Percentiles rank a stretch among this genome's conserved stretches.
Evolutionary conservation across 2,797 vertebrate genomes (phyloP).

Genomic region (Garrulus glandarius): DNA sequence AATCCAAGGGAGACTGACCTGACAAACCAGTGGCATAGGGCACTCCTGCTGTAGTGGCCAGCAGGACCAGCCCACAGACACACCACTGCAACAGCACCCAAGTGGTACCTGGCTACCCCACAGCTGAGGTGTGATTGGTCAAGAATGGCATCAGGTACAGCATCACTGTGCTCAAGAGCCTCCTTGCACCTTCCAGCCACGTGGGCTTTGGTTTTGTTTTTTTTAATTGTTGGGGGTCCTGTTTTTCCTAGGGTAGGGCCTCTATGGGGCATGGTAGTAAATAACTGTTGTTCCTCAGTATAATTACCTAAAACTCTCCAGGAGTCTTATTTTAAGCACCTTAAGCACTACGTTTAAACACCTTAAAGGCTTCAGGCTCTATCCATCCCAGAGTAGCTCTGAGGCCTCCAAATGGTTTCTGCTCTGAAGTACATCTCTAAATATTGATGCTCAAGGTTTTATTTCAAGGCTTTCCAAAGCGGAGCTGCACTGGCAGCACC

Average conservation of each 20-base stretch:
- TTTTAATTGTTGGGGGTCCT: not conserved
- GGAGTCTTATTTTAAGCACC: not conserved
- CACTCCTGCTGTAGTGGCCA: not conserved
- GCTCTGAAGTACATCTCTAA: not conserved
- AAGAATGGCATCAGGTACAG: not conserved
- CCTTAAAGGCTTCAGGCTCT: not conserved
- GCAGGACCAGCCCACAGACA: not conserved
- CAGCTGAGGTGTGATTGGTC: not conserved
- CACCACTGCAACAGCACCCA: not conserved
- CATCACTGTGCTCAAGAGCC: not conserved
- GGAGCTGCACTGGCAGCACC: not conserved
- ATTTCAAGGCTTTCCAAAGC: not conserved
- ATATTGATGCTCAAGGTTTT: not conserved
- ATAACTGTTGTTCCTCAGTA: not conserved
- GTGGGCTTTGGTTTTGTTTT: not conserved
- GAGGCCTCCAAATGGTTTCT: not conserved
- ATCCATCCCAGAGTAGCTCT: not conserved
- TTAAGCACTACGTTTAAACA: not conserved
- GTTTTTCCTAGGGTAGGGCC: not conserved
- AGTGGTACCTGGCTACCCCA: not conserved
- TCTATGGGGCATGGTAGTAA: not conserved
- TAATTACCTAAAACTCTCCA: not conserved
- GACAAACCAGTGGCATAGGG: not conserved
- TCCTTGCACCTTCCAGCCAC: not conserved
- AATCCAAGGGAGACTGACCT: not conserved